Evolutionary conservation across 2,113 vertebrate genomes (phyloP).

Genomic region (Chrysemys picta): DNA sequence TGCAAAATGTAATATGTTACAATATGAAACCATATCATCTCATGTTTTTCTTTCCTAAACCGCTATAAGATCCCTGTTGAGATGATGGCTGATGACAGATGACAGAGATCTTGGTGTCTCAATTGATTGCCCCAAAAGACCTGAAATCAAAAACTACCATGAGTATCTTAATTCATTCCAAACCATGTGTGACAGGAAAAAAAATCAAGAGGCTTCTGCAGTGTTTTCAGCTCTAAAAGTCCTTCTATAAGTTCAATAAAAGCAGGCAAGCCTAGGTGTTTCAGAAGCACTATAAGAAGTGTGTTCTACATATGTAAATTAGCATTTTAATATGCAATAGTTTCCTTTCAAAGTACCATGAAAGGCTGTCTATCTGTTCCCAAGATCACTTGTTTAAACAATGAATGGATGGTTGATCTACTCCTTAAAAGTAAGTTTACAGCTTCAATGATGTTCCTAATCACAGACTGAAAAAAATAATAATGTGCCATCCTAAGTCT

Average conservation of each 20-base stretch:
- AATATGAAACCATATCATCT: constrained; percentile 79
- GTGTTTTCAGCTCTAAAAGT: not conserved
- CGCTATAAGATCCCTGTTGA: constrained; percentile 76
- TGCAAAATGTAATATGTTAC: constrained; percentile 70
- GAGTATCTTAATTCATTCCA: constrained; percentile 56
- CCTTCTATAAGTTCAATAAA: not conserved
- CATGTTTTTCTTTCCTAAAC: constrained; percentile 72
- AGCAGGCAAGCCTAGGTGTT: not conserved
- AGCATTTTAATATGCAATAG: not conserved
- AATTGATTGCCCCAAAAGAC: constrained; percentile 74
- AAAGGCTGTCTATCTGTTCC: not conserved
- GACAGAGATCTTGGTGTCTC: constrained; percentile 74
- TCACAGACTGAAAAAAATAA: constrained; percentile 49
- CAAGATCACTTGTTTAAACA: not conserved
- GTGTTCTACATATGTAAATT: not conserved
- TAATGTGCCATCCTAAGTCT: constrained; percentile 40
- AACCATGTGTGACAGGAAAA: not conserved
- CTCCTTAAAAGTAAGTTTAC: constrained; percentile 38
- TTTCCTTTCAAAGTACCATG: not conserved
- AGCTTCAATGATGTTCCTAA: constrained; percentile 48
- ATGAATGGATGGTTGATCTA: not conserved
- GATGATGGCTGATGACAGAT: constrained; percentile 82
- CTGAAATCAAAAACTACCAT: constrained; percentile 50
- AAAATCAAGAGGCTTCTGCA: constrained; percentile 3
- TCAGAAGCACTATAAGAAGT: not conserved